phyloP scores from a whole-genome alignment of 2,888 invertebrate genomes.

The Polyommatus iphigenia region DNA sequence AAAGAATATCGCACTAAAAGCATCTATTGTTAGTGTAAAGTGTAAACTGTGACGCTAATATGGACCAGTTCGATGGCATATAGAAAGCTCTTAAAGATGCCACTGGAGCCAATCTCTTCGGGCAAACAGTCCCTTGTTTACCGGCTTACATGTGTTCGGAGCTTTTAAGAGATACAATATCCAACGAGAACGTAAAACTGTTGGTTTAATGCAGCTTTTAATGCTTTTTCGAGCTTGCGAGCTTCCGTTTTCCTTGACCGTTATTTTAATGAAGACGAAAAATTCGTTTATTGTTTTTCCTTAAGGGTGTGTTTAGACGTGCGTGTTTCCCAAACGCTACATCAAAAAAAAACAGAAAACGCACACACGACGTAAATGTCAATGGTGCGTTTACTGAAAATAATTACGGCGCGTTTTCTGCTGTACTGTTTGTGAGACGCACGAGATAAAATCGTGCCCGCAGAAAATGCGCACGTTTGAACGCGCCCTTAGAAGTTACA shows the following conservation, averaged over 20 bases:
- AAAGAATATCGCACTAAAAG: constrained; percentile 26
- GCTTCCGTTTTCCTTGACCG: neutral
- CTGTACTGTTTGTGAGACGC: too few relatives aligned
- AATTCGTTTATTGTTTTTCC: neutral
- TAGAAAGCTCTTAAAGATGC: constrained; percentile 29
- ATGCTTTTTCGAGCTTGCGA: constrained; percentile 8
- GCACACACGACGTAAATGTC: too few relatives aligned
- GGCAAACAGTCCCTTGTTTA: constrained; percentile 42
- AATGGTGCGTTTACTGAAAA: too few relatives aligned
- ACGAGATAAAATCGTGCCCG: too few relatives aligned
- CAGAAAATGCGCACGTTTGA: too few relatives aligned
- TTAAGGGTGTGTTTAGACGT: too few relatives aligned
- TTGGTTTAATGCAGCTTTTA: constrained; percentile 20
- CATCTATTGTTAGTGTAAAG: constrained; percentile 5
- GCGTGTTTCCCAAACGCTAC: too few relatives aligned
- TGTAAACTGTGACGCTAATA: constrained; percentile 20
- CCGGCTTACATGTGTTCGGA: constrained; percentile 36
- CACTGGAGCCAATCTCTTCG: constrained; percentile 40
- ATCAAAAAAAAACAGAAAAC: too few relatives aligned
- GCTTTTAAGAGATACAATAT: constrained; percentile 43
- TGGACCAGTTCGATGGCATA: constrained; percentile 20
- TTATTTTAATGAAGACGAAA: constrained; percentile 12
- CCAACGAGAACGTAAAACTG: constrained; percentile 33
- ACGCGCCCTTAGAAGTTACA: too few relatives aligned
- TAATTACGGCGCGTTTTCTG: too few relatives aligned